Evolutionary conservation across 2,888 invertebrate species (phyloP).

Genomic region (Mesorhabditis sp.): DNA sequence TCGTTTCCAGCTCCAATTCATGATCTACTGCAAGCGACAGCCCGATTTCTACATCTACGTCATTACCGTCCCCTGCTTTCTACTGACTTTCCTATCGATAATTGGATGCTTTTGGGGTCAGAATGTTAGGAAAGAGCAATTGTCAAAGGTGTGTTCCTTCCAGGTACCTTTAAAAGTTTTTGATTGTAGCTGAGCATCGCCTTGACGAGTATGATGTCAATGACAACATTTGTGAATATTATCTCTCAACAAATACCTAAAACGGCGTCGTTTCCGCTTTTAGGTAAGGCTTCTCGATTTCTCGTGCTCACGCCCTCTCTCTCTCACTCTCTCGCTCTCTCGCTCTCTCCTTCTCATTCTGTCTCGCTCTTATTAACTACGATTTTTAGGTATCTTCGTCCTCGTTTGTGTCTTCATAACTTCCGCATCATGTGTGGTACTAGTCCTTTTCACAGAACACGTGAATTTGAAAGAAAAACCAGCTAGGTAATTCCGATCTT

Average conservation of each 20-base stretch:
- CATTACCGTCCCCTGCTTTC: neutral
- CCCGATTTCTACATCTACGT: conserved; percentile 6
- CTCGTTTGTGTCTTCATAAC: conserved; percentile 1
- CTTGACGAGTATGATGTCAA: conserved; percentile 6
- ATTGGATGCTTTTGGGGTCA: neutral
- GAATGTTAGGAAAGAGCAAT: neutral
- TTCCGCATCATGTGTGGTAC: neutral
- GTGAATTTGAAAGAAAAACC: no score
- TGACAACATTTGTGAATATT: neutral
- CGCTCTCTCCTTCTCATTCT: no score
- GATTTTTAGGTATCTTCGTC: neutral
- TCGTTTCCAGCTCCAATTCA: no score
- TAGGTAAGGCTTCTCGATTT: neutral
- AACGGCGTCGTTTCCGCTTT: neutral
- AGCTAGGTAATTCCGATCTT: no score
- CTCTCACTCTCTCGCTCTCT: no score
- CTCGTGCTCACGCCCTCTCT: no score
- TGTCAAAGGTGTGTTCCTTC: neutral
- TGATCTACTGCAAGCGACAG: neutral
- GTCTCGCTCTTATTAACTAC: neutral
- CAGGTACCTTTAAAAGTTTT: neutral
- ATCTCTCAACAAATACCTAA: conserved; percentile 1
- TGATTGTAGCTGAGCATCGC: conserved; percentile 1
- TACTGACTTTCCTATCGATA: neutral
- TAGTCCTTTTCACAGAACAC: neutral